Percentiles rank a stretch among this genome's conserved stretches.
These are phyloP conservation scores for Nebria ingens DNA, from an alignment of 1,140 invertebrate species.

Conservation along the genomic window DNA sequence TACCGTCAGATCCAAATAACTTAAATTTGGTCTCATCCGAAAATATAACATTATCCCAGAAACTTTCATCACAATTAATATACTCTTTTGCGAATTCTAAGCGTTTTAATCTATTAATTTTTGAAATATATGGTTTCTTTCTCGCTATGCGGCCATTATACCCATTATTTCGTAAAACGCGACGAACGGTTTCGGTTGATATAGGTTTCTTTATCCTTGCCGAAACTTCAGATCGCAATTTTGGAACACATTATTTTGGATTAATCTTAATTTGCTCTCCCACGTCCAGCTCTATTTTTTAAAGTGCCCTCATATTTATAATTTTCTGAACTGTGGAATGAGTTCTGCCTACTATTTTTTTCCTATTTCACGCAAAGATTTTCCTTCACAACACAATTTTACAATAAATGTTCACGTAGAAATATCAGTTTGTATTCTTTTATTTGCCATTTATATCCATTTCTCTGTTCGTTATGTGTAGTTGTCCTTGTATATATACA, in stretches of 20 bases:
- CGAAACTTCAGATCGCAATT: neutral
- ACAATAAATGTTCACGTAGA: no score
- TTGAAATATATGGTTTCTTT: constrained; percentile 11
- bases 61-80: neutral
- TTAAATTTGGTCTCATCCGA: constrained; percentile 15
- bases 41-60: constrained; percentile 17
- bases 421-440: no score
- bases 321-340: constrained; percentile 8
- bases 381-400: no score
- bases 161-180: neutral
- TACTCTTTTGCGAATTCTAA: constrained; percentile 14
- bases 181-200: constrained; percentile 4
- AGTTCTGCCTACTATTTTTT: no score
- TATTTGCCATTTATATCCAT: no score
- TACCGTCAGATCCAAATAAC: constrained; percentile 18
- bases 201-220: neutral
- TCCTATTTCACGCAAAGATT: no score
- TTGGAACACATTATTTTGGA: neutral
- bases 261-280: neutral
- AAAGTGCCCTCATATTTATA: neutral
- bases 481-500: no score
- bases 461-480: no score
- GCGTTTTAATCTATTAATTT: neutral
- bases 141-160: no score
- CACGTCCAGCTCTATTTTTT: neutral